A percentile compares a stretch with the other conserved stretches of the same genome.
phyloP scores from a whole-genome alignment of 2,888 invertebrate species.

The Temnothorax unifasciatus region DNA sequence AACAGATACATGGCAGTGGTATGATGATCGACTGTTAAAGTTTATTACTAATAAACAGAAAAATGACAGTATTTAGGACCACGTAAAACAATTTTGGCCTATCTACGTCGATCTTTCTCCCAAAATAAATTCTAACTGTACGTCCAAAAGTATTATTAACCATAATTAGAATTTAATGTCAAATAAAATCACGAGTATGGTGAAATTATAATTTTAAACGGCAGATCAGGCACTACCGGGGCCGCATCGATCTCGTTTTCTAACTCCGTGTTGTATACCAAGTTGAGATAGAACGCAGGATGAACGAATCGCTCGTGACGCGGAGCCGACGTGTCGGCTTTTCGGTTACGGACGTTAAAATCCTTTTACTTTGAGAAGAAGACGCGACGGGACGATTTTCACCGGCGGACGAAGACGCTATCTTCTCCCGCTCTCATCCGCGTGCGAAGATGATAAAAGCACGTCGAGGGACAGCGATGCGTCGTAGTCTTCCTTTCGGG shows the following conservation, averaged over 20 bases:
- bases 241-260: neutral
- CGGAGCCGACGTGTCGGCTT: neutral
- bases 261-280: neutral
- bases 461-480: constrained; percentile 64
- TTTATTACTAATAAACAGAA: neutral
- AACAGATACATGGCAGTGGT: neutral
- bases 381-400: neutral
- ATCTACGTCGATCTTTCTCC: neutral
- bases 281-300: neutral
- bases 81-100: neutral
- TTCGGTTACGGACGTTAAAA: constrained; percentile 8
- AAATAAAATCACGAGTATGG: neutral
- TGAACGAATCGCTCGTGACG: constrained; percentile 1
- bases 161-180: neutral
- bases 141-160: neutral
- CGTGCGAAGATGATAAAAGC: constrained; percentile 80
- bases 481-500: constrained; percentile 77
- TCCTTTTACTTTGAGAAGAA: constrained; percentile 22
- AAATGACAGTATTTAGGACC: neutral
- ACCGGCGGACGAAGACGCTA: neutral
- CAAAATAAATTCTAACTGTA: neutral
- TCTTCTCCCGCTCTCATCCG: constrained; percentile 61
- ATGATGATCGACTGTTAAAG: neutral
- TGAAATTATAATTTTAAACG: neutral
- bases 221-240: neutral